Evolutionary conservation across 2,797 vertebrate genomes (phyloP), one percentile per base, ranked within the genome.

Genomic region (Malacoraja senta): DNA sequence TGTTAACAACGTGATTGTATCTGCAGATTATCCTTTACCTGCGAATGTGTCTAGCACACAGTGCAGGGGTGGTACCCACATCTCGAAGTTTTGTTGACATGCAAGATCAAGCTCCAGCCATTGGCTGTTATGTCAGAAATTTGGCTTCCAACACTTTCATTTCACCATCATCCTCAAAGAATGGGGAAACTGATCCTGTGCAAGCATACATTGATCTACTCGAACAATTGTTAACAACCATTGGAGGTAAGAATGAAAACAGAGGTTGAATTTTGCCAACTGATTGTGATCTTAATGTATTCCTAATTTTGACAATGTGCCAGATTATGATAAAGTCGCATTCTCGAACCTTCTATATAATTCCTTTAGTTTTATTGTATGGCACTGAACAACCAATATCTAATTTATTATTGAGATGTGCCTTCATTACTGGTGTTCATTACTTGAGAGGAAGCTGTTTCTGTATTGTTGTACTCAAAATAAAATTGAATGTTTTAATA

Each of bases 31-130:
- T 99, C 94, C 95, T 99, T 29, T 99, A 99, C 95, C 96, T 99
- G 95, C 97, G 99, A 95, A 98, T 98, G 98, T 99, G 99, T 95
- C 96, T 99, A 71, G 98, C 98, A 93, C 96, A 98, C 94, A 99
- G 98, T 71, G 98, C 99, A 0, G 98, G 98, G 53, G 97, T 98
- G 94, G 97, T 96, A 1, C 97, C 97, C 91, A 94, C 97, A 94
- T 98, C 98, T 24, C 97, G 97, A 93, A 98, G 96, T 94, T 94
- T 98, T 95, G 96, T 97, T 61, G 98, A 99, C 95, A 99, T 99
- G 99, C 99, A 99, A 94, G 98, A 99, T 93, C 98, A 98, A 17
- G 98, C 99, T 92, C 98, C 99, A 44, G 97, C 97, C 93, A 98
- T 99, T 32, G 98, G 98, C 15, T 97, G 95, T 94, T 99, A 99